Evolutionary conservation across 2,888 invertebrate species (phyloP).

Genomic region (Deladenus siricidicola): DNA sequence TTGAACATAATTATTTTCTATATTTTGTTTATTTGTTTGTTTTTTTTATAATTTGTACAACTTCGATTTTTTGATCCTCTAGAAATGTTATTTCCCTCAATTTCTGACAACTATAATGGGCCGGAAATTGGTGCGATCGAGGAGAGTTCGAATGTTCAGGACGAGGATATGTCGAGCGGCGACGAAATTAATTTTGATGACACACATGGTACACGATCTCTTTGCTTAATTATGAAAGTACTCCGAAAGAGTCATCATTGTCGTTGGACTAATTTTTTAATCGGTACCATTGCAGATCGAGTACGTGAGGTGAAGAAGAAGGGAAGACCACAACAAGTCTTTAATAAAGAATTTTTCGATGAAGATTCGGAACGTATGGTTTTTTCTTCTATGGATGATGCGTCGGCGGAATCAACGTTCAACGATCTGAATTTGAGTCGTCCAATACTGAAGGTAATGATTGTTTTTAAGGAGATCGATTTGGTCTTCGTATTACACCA

Average conservation of each 20-base stretch:
- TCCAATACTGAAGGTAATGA: conserved; percentile 77
- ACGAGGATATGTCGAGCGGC: neutral
- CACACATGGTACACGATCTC: neutral
- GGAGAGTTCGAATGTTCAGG: neutral
- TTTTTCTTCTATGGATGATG: neutral
- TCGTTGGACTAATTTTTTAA: too few species aligned
- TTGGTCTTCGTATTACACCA: too few species aligned
- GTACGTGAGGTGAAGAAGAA: neutral
- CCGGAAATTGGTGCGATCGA: too few species aligned
- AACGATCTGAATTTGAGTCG: conserved; percentile 93
- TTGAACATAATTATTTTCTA: too few species aligned
- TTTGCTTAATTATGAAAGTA: neutral
- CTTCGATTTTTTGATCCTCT: too few species aligned
- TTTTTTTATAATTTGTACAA: too few species aligned
- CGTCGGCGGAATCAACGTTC: conserved; percentile 39
- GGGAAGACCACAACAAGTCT: neutral
- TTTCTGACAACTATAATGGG: too few species aligned
- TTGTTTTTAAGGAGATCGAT: too few species aligned
- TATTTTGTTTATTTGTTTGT: too few species aligned
- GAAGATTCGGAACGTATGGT: neutral
- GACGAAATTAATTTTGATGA: neutral
- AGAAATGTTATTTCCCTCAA: too few species aligned
- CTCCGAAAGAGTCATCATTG: too few species aligned
- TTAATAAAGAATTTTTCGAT: neutral
- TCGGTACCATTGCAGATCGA: neutral